A percentile compares a stretch with the other conserved stretches of the same genome.
Evolutionary conservation across 1,140 invertebrate species (phyloP).

Genomic region (Drosophila ohnishii): DNA sequence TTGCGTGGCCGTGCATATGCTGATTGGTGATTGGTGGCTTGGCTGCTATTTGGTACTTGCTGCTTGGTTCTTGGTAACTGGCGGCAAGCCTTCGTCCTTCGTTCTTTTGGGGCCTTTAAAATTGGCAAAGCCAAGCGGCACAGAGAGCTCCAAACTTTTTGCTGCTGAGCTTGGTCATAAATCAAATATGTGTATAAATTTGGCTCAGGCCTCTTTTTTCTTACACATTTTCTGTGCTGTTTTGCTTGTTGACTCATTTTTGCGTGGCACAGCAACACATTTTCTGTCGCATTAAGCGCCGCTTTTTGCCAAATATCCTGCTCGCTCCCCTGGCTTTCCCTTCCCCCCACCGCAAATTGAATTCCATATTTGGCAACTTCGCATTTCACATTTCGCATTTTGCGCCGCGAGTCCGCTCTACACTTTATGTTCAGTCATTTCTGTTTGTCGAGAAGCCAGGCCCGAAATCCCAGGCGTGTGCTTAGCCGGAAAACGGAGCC

Average conservation of each 20-base stretch:
- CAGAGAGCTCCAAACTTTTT: slow-evolving; percentile 48
- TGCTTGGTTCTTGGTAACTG: not conserved
- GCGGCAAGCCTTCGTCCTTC: slow-evolving; percentile 44
- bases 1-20: slow-evolving; percentile 61
- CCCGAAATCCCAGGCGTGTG: slow-evolving; percentile 64
- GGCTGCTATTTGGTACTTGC: slow-evolving; percentile 13
- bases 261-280: slow-evolving; percentile 55
- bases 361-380: slow-evolving; percentile 33
- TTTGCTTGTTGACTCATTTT: slow-evolving; percentile 55
- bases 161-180: slow-evolving; percentile 45
- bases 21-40: slow-evolving; percentile 46
- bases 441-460: slow-evolving; percentile 38
- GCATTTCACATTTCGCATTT: slow-evolving; percentile 29
- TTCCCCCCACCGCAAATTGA: slow-evolving; percentile 21
- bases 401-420: slow-evolving; percentile 38
- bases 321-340: not conserved
- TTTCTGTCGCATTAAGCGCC: slow-evolving; percentile 63
- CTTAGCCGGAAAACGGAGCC: slow-evolving; percentile 36
- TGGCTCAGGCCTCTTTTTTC: slow-evolving; percentile 18
- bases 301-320: slow-evolving; percentile 43
- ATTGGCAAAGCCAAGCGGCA: slow-evolving; percentile 47
- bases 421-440: slow-evolving; percentile 65
- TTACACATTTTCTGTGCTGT: not conserved
- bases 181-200: slow-evolving; percentile 56
- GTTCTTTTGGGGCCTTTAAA: slow-evolving; percentile 50